Evolutionary conservation across 2,797 vertebrate genomes (phyloP).

Genomic region (Melanotaenia trifasciata): DNA sequence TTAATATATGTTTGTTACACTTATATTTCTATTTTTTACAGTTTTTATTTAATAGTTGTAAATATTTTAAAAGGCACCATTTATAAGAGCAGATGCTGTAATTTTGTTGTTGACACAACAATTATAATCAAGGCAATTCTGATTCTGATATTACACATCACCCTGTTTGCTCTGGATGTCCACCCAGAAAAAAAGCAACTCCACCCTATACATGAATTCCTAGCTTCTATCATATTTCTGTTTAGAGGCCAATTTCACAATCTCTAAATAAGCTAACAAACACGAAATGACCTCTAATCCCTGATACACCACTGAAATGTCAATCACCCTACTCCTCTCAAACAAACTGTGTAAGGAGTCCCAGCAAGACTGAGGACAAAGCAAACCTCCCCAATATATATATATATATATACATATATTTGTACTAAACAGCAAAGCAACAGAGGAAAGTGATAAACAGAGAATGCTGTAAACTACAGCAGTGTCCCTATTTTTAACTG

Average conservation of each 20-base stretch:
- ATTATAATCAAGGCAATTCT: no score
- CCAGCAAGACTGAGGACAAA: slow-evolving; percentile 62
- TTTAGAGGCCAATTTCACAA: slow-evolving; percentile 35
- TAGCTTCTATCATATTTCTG: slow-evolving; percentile 24
- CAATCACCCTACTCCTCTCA: slow-evolving; percentile 57
- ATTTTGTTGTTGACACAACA: no score
- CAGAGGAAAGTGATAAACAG: no score
- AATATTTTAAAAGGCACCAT: no score
- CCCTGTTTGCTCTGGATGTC: slow-evolving; percentile 11
- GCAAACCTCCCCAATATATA: slow-evolving; percentile 67
- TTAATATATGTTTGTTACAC: no score
- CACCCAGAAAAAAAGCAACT: slow-evolving; percentile 27
- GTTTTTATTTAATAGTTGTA: no score
- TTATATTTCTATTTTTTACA: no score
- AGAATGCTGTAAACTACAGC: no score
- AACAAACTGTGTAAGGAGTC: slow-evolving; percentile 47
- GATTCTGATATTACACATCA: slow-evolving; percentile 1
- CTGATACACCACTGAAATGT: slow-evolving; percentile 58
- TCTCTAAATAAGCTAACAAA: slow-evolving; percentile 54
- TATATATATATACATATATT: no score
- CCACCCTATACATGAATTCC: slow-evolving; percentile 7
- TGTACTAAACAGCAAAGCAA: no score
- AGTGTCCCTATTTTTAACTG: no score
- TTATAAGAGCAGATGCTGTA: no score
- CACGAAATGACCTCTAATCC: slow-evolving; percentile 64